A percentile compares a stretch with the other conserved stretches of the same genome.
Conservation (phyloP, 2,797 vertebrate species). For the Danio aesculapii region DNA sequence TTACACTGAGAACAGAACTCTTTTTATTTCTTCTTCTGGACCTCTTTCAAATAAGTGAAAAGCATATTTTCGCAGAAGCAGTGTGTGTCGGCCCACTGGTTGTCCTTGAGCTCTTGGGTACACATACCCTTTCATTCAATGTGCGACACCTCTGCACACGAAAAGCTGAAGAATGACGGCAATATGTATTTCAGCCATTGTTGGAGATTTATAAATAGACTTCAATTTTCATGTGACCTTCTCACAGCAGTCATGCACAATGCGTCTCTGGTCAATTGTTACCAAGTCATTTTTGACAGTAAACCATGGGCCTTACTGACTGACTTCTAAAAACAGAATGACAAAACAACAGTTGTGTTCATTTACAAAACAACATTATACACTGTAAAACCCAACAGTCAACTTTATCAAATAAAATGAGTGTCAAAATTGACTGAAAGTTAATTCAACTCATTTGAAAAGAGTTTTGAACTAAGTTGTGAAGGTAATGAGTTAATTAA, state of each 20-base stretch:
- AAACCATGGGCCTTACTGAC: neutral
- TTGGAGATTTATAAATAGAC: conserved; percentile 8
- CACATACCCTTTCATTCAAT: conserved; percentile 61
- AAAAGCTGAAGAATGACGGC: conserved; percentile 36
- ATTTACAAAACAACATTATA: no score
- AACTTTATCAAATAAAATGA: no score
- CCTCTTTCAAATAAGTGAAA: conserved; percentile 51
- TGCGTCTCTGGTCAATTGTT: neutral
- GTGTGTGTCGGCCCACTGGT: conserved; percentile 37
- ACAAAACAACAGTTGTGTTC: no score
- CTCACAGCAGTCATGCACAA: neutral
- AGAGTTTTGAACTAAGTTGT: no score
- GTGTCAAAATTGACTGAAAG: no score
- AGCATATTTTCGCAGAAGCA: conserved; percentile 13
- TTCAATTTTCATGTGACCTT: conserved; percentile 3
- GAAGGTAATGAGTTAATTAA: no score
- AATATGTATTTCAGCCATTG: conserved; percentile 22
- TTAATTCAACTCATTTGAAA: no score
- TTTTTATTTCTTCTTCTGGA: conserved; percentile 38
- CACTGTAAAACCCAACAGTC: no score
- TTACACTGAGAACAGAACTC: conserved; percentile 27
- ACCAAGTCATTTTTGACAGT: neutral
- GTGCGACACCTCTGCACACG: conserved; percentile 21
- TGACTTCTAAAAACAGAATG: no score
- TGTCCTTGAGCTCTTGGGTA: conserved; percentile 67